Evolutionary conservation across 2,113 vertebrate species (phyloP).

Genomic region (Stomatorhinus ivindoensis): DNA sequence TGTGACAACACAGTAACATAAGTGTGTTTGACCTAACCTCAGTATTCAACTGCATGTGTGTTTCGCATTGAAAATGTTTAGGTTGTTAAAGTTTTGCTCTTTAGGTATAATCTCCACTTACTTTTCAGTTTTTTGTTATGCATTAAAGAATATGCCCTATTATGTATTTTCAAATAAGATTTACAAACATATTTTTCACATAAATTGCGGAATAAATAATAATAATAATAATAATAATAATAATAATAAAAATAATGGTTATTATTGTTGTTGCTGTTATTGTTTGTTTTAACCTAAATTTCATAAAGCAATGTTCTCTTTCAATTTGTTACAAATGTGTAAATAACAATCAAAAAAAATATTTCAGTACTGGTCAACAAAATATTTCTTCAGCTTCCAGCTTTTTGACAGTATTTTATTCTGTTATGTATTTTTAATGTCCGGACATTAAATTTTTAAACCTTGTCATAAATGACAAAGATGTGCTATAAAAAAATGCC

Average conservation of each 20-base stretch:
- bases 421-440: constrained; percentile 12
- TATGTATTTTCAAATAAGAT: background rate
- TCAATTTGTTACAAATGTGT: background rate
- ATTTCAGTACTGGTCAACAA: background rate
- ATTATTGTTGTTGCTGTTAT: background rate
- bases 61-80: background rate
- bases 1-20: background rate
- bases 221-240: background rate
- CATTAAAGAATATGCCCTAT: background rate
- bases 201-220: background rate
- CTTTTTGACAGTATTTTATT: background rate
- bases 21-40: background rate
- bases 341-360: background rate
- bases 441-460: constrained; percentile 7
- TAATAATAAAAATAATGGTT: background rate
- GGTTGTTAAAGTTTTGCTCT: background rate
- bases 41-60: background rate
- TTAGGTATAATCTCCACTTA: background rate
- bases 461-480: constrained; percentile 17
- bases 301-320: background rate
- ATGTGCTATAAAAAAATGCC: background rate
- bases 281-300: background rate
- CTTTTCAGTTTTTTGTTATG: background rate
- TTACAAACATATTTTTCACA: background rate
- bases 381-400: background rate